Evolutionary conservation across 2,113 vertebrate genomes (phyloP).

Genomic region (Origma solitaria): DNA sequence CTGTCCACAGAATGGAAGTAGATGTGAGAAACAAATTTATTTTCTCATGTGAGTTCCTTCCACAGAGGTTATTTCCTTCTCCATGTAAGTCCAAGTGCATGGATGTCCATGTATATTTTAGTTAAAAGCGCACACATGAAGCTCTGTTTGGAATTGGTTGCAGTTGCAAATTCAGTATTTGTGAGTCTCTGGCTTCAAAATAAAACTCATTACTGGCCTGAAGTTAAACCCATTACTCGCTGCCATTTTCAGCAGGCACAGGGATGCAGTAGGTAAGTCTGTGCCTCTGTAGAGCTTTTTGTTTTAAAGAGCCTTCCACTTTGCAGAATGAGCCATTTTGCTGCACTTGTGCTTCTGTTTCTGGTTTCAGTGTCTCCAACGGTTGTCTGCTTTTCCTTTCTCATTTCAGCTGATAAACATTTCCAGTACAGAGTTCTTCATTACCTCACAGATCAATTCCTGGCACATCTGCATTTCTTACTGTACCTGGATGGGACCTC

Average conservation of each 20-base stretch:
- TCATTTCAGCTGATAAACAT: not conserved
- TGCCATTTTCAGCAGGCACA: not conserved
- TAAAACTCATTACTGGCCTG: not conserved
- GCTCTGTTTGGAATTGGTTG: not conserved
- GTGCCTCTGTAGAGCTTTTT: not conserved
- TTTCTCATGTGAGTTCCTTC: not conserved
- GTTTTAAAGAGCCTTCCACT: not conserved
- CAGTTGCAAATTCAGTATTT: not conserved
- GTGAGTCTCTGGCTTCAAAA: not conserved
- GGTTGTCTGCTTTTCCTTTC: not conserved
- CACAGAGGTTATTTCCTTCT: not conserved
- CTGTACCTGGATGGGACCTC: not conserved
- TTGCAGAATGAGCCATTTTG: not conserved
- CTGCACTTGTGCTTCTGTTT: not conserved
- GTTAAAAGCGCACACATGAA: not conserved
- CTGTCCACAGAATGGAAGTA: not conserved
- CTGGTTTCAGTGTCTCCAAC: not conserved
- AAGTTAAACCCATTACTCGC: not conserved
- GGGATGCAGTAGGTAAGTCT: not conserved
- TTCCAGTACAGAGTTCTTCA: not conserved
- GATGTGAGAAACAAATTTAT: not conserved
- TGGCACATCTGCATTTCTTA: accelerated
- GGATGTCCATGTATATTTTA: not conserved
- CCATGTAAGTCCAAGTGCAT: not conserved
- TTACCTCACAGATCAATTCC: not conserved